Conservation (phyloP, 2,113 vertebrate genomes). For the Cacatua alba region DNA sequence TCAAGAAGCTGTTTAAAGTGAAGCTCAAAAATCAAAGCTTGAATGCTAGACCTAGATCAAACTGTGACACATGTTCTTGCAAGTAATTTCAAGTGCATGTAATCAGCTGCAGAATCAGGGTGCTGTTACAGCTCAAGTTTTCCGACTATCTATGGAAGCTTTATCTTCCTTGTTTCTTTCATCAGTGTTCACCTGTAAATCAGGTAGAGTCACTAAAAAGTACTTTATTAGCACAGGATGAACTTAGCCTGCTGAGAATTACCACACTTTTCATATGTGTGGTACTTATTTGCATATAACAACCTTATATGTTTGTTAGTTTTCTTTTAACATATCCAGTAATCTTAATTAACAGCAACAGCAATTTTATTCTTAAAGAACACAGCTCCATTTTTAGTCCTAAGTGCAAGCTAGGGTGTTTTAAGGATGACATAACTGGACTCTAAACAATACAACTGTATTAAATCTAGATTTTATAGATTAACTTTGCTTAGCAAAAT, state of each 20-base stretch:
- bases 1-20: background rate
- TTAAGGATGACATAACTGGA: background rate
- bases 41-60: background rate
- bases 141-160: background rate
- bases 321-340: background rate
- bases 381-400: background rate
- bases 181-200: background rate
- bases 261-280: background rate
- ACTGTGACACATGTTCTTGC: rapidly evolving
- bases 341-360: background rate
- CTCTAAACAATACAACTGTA: background rate
- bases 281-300: background rate
- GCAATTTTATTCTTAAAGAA: background rate
- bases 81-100: background rate
- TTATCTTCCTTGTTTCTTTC: background rate
- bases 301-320: background rate
- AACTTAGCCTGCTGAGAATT: background rate
- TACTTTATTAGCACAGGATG: background rate
- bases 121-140: background rate
- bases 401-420: background rate
- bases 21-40: background rate
- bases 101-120: background rate
- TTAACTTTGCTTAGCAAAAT: background rate
- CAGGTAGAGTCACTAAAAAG: background rate
- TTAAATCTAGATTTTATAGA: background rate